Conservation (phyloP, 1,140 invertebrate species). For the Hypsibius dujardini region DNA sequence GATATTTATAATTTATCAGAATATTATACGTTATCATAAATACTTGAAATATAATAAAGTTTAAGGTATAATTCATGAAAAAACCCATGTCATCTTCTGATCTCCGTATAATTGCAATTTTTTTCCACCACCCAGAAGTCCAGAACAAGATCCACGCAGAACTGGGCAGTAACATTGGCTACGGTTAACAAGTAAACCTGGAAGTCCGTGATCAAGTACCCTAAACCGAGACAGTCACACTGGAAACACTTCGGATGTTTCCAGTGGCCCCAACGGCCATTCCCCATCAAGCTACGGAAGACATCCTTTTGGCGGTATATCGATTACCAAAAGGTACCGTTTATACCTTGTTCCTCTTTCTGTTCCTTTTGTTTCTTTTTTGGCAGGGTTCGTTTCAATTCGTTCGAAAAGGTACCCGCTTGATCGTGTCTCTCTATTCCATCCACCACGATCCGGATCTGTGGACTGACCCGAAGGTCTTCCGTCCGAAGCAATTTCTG, state of each 20-base stretch:
- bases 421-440: conserved; percentile 29
- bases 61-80: not conserved
- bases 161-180: not conserved
- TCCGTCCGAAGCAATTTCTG: conserved; percentile 28
- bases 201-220: not conserved
- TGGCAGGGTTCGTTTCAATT: too few relatives aligned
- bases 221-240: conserved; percentile 4
- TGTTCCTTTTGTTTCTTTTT: too few relatives aligned
- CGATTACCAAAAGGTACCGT: not conserved
- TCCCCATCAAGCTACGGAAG: not conserved
- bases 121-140: not conserved
- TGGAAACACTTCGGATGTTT: not conserved
- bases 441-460: conserved; percentile 27
- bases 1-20: too few relatives aligned
- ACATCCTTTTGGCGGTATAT: not conserved
- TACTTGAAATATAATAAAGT: not conserved
- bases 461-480: conserved; percentile 27
- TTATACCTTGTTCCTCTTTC: too few relatives aligned
- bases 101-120: not conserved
- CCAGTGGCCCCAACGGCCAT: not conserved
- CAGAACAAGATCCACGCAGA: not conserved
- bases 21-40: too few relatives aligned
- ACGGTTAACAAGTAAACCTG: not conserved
- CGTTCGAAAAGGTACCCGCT: conserved; percentile 23
- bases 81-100: not conserved